Evolutionary conservation across 2,113 vertebrate species (phyloP), one percentile per base, ranked within the genome.

Genomic region (Podocnemis expansa): DNA sequence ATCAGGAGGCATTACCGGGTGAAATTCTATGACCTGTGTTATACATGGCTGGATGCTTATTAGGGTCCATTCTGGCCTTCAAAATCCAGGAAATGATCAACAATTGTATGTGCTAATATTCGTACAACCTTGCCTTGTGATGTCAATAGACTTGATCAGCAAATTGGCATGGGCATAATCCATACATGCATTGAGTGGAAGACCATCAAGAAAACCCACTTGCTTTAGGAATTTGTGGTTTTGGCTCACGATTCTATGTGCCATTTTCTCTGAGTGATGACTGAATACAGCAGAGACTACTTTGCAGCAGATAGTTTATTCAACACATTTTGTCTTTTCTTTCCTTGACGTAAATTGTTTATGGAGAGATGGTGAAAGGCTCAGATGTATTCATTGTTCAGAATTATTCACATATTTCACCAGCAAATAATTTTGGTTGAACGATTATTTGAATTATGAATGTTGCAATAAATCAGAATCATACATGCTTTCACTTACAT

Each of bases 401-500:
- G 73, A 78, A 86, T 58, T 54, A 86, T 78, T 22, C 29, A 78
- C 10, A 11, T 54, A 41, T 70, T 17, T 89, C 83, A 89, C 55
- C 43, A 91, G 95, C 70, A 84, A 95, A 95, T 87, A 92, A 91
- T 94, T 38, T 90, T 70, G 34, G 38, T 6, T 93, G 91, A 70
- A 86, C 93, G 89, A 93, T 91, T 88, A 96, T 91, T 6, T 88
- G 29, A 96, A 93, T 94, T 88, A 89, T 25, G 88, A 16, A 91
- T 84, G 87, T 16, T 49, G 47, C 31, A 86, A 97, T 92, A 31
- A 92, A 86, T 94, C 90, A 14, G 51, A 52, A 52, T 52, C 51
- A 52, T 17, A 52, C 51, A 52, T 17, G 51, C 51, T 52, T 52
- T 52, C 16, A 17, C 13, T 52, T 52, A 52, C 51, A 52, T 52